phyloP scores from a whole-genome alignment of 2,797 vertebrate genomes.

The Chiroxiphia lanceolata region DNA sequence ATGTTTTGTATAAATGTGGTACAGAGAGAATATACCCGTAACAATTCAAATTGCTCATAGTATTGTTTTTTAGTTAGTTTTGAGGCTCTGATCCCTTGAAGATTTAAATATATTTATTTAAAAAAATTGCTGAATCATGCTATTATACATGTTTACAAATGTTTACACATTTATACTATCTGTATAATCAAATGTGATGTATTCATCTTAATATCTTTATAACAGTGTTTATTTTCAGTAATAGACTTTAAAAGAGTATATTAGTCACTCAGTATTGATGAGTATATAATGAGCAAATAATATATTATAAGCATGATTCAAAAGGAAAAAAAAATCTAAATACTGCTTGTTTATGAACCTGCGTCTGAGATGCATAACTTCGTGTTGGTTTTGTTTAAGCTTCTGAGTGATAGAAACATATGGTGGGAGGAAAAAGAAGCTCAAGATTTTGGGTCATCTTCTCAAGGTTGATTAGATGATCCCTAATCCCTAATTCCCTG shows the following conservation, averaged over 20 bases:
- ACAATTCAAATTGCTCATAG: neutral
- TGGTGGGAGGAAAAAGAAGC: neutral
- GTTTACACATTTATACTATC: neutral
- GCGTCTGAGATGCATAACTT: neutral
- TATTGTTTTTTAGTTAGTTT: neutral
- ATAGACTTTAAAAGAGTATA: neutral
- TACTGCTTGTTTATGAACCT: neutral
- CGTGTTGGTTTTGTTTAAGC: neutral
- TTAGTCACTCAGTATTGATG: neutral
- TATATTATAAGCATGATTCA: neutral
- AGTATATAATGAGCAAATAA: neutral
- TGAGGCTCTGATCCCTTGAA: neutral
- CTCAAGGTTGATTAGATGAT: neutral
- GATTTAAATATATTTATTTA: neutral
- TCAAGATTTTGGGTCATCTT: constrained; percentile 24
- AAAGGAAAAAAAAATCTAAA: neutral
- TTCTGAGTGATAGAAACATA: neutral
- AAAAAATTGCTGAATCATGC: neutral
- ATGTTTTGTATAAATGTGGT: neutral
- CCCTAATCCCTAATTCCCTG: neutral
- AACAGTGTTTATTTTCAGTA: neutral
- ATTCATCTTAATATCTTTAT: neutral
- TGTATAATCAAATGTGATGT: neutral
- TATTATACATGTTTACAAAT: too few species aligned
- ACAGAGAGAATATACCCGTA: neutral